These are phyloP conservation scores for honey bee (Apis mellifera) DNA, from an alignment of 1,140 invertebrate species.

Conservation along the genomic window DNA sequence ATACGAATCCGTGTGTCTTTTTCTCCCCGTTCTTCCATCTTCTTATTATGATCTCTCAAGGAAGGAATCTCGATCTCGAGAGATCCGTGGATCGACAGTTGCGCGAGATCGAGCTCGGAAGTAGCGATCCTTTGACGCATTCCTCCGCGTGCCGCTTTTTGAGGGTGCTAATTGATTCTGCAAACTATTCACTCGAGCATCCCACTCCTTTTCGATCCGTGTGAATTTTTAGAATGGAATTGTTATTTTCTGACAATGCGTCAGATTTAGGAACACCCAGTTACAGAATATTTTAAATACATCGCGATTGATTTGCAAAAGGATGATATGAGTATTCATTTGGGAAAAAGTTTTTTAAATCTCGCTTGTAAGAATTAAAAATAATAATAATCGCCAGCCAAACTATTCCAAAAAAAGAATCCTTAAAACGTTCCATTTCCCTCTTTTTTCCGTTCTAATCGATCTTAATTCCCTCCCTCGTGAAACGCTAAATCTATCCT, in stretches of 20 bases:
- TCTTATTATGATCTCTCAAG: neutral
- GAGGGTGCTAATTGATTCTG: slow-evolving; percentile 37
- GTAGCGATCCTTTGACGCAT: neutral
- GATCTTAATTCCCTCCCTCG: slow-evolving; percentile 23
- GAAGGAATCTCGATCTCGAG: neutral
- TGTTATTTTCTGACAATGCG: neutral
- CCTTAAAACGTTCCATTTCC: too few species aligned
- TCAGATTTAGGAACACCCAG: neutral
- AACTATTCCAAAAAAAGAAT: neutral
- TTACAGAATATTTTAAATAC: too few species aligned
- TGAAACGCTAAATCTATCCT: slow-evolving; percentile 35
- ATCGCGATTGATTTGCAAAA: too few species aligned
- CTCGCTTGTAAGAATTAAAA: too few species aligned
- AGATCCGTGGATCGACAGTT: neutral
- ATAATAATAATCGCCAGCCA: neutral
- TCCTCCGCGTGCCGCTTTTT: slow-evolving; percentile 14
- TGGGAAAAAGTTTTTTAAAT: too few species aligned
- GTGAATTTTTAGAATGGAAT: neutral
- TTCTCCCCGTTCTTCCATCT: neutral
- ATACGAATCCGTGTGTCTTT: neutral
- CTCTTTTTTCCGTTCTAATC: neutral
- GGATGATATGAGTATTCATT: too few species aligned
- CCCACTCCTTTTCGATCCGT: neutral
- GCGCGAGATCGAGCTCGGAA: neutral
- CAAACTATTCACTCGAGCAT: neutral